Evolutionary conservation across 92 coral and sea anemone genomes (phyloP), one percentile per base, ranked within the genome.

Genomic region (Phenganax subtilis): DNA sequence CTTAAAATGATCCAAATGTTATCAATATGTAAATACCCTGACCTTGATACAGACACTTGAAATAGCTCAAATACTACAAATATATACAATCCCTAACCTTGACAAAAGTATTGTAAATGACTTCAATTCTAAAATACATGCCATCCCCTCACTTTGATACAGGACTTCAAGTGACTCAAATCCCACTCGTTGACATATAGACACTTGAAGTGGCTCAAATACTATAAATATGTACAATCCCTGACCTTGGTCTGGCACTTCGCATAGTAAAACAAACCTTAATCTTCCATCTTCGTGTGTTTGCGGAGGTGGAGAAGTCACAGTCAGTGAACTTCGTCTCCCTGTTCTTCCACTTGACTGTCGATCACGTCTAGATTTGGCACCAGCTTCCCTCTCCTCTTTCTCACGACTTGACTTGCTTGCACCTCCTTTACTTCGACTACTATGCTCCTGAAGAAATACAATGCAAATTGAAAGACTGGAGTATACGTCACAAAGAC

Each of bases 341-440:
- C 85, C 82, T 72, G 75, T 88, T 64, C 92, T 88, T 57, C 92
- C 97, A n/a, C 97, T 88, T 58, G 88, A 92, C 27, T 25, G 12
- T 73, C 98, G 89, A 44, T 94, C 98, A 44, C 91, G 91, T 59
- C 92, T 89, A 57, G 98, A 92, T 85, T 87, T 90, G 17, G 96
- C 82, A 9, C 98, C 98, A 66, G 88, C 85, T 61, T 93, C 98
- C 57, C 97, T 87, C 29, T 94, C 98, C 11, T 93, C 97, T 85
- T 93, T 93, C 75, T 90, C 90, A 57, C 83, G 83, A 51, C 83
- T 68, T 53, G 51, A 7, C 57, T 68, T 67, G 53, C 73, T 79
- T 47, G 83, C 28, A 16, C 58, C 74, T 52, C 83, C 83, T 65
- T 79, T 79, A 37, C 87, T 89, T 7, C 96, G 90, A 56, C 83